Conservation (phyloP, 2,888 invertebrate genomes). For the Yponomeuta plumbellus region DNA sequence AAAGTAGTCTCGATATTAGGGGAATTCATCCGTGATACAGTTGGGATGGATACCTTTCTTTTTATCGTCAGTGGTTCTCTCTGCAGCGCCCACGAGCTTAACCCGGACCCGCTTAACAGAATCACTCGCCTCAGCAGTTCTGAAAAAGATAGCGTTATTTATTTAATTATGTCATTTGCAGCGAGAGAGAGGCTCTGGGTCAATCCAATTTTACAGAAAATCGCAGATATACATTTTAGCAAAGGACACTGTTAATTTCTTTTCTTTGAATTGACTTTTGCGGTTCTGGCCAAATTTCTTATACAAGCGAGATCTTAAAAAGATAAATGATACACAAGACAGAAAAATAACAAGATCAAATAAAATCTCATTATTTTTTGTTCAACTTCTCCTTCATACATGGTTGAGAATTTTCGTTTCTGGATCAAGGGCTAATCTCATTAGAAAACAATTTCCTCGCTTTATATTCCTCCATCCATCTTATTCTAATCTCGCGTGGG, state of each 20-base stretch:
- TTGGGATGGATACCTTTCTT: slow-evolving; percentile 66
- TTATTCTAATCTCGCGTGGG: not conserved
- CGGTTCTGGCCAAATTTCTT: no score
- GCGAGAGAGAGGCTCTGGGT: not conserved
- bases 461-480: not conserved
- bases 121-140: slow-evolving; percentile 92
- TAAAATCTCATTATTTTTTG: not conserved
- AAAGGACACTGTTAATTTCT: not conserved
- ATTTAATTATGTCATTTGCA: slow-evolving; percentile 40
- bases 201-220: slow-evolving; percentile 9
- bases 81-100: slow-evolving; percentile 95
- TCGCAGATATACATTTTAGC: not conserved
- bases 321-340: no score
- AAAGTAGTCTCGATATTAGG: not conserved
- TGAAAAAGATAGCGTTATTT: slow-evolving; percentile 75
- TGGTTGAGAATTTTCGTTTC: not conserved
- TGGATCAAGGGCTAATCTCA: not conserved
- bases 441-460: slow-evolving; percentile 8
- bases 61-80: slow-evolving; percentile 89
- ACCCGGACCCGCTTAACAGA: slow-evolving; percentile 91
- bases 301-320: no score
- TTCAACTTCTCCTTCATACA: not conserved
- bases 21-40: not conserved
- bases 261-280: not conserved
- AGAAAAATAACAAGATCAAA: no score